Percentiles rank a stretch among this genome's conserved stretches.
phyloP scores from a whole-genome alignment of 2,113 vertebrate species.

The Corythoichthys haematopterus region DNA sequence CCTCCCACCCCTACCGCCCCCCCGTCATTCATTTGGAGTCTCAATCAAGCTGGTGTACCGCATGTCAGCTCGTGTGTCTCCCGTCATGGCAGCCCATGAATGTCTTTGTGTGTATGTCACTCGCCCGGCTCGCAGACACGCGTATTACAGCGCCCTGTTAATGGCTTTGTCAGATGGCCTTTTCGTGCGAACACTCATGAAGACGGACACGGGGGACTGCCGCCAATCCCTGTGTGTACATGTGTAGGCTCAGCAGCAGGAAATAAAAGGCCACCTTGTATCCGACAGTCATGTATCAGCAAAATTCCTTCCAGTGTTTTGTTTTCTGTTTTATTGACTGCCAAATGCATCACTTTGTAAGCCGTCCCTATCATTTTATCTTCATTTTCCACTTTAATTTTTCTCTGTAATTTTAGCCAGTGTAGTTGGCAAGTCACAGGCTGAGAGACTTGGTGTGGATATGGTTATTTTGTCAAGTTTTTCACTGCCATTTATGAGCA shows the following conservation, averaged over 20 bases:
- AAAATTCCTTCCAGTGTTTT: slow-evolving; percentile 33
- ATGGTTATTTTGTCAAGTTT: no score
- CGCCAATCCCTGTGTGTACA: slow-evolving; percentile 38
- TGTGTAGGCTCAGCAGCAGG: slow-evolving; percentile 43
- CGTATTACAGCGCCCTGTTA: slow-evolving; percentile 66
- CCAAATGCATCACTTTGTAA: slow-evolving; percentile 32
- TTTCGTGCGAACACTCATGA: slow-evolving; percentile 59
- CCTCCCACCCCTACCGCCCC: slow-evolving; percentile 19
- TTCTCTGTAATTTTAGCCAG: no score
- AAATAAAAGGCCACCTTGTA: slow-evolving; percentile 56
- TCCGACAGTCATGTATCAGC: slow-evolving; percentile 42
- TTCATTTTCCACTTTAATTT: no score
- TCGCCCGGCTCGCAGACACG: slow-evolving; percentile 53
- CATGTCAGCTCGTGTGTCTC: slow-evolving; percentile 37
- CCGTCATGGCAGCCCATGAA: slow-evolving; percentile 62
- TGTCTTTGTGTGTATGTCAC: slow-evolving; percentile 55
- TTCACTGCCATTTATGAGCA: no score
- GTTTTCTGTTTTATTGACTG: slow-evolving; percentile 36
- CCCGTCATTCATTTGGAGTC: slow-evolving; percentile 38
- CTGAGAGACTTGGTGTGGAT: no score
- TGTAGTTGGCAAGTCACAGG: no score
- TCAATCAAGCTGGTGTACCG: slow-evolving; percentile 38
- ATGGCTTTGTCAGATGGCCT: slow-evolving; percentile 73
- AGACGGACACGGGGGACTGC: slow-evolving; percentile 49
- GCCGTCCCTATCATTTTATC: slow-evolving; percentile 15